phyloP scores from a whole-genome alignment of 2,113 vertebrate species.

The Tenrec ecaudatus region DNA sequence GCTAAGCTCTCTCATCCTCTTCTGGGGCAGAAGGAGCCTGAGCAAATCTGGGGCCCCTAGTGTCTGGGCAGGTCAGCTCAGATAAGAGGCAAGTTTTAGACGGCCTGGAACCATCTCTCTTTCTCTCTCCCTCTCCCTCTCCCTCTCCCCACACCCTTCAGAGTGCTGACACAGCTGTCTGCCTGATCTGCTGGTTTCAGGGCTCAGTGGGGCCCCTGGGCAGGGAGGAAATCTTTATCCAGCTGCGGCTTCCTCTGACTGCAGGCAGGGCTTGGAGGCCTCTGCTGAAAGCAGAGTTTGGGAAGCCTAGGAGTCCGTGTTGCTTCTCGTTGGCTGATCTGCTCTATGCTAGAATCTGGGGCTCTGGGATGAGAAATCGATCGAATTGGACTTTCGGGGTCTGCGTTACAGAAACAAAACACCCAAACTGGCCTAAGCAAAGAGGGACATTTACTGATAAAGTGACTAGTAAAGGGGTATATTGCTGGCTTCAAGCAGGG shows the following conservation, averaged over 20 bases:
- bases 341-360: background rate
- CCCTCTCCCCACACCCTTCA: too few species aligned
- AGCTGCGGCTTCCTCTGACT: too few species aligned
- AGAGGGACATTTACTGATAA: background rate
- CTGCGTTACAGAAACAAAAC: background rate
- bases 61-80: background rate
- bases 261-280: too few species aligned
- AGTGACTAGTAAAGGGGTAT: background rate
- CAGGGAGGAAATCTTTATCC: too few species aligned
- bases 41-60: background rate
- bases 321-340: background rate
- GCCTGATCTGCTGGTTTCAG: too few species aligned
- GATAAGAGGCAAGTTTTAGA: background rate
- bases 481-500: background rate
- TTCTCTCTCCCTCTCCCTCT: too few species aligned
- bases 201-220: too few species aligned
- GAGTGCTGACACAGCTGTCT: too few species aligned
- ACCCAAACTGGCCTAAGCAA: background rate
- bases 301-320: fast-evolving
- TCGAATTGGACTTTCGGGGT: background rate
- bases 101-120: background rate
- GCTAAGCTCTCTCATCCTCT: background rate
- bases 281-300: background rate
- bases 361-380: background rate
- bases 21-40: background rate